Conservation (phyloP, 1,140 invertebrate genomes). For the Polypedilum vanderplanki region DNA sequence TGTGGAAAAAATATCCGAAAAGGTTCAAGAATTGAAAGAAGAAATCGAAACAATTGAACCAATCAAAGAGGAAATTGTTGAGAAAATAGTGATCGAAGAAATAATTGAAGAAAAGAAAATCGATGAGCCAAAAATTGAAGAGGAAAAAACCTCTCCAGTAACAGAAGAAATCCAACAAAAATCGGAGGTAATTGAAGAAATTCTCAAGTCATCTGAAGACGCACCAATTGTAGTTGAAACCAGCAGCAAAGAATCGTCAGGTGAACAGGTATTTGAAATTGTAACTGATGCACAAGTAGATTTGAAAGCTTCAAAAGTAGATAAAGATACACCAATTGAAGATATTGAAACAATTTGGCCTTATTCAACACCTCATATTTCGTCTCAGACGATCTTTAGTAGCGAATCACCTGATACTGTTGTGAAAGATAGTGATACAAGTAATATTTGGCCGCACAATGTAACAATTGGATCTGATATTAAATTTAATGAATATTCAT, state of each 20-base stretch:
- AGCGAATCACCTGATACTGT: neutral
- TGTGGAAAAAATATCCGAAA: conserved; percentile 16
- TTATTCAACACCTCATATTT: conserved; percentile 15
- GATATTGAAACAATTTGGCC: conserved; percentile 11
- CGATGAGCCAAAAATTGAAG: neutral
- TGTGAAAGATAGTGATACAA: neutral
- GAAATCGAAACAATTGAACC: neutral
- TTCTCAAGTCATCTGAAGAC: neutral
- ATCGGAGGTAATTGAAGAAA: conserved; percentile 32
- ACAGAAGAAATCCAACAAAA: conserved; percentile 37
- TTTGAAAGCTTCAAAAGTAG: conserved; percentile 12
- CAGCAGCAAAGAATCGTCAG: neutral
- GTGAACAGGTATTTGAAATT: conserved; percentile 23
- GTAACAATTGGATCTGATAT: neutral
- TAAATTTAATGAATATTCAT: conserved; percentile 22
- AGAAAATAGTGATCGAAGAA: neutral
- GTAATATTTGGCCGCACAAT: neutral
- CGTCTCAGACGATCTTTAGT: neutral
- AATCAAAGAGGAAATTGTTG: neutral
- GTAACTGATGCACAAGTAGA: conserved; percentile 11
- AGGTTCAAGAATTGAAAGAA: too few relatives aligned
- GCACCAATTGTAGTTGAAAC: neutral
- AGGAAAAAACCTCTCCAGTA: conserved; percentile 26
- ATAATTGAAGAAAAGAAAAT: neutral
- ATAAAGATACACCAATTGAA: neutral